phyloP scores from a whole-genome alignment of 2,797 vertebrate species.

The Oryzias dopingdopingensis region DNA sequence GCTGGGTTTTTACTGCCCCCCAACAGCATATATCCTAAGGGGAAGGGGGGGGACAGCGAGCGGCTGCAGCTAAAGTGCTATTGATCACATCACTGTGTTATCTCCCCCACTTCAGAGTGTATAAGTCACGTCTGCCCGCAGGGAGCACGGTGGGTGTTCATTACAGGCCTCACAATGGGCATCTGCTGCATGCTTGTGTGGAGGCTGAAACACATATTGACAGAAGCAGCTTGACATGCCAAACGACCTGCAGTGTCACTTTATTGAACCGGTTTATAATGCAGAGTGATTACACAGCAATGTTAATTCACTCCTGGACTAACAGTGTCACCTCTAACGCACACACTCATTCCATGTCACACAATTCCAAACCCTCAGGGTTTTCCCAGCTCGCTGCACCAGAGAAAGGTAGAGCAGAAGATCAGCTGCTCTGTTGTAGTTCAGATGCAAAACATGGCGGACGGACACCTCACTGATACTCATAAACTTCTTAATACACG shows the following conservation, averaged over 20 bases:
- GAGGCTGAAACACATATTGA: conserved; percentile 28
- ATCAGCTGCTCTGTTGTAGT: too few relatives aligned
- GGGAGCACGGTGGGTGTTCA: conserved; percentile 21
- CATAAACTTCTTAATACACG: too few relatives aligned
- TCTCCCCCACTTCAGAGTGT: conserved; percentile 47
- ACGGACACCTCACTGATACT: too few relatives aligned
- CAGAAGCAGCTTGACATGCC: conserved; percentile 39
- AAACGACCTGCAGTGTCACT: conserved; percentile 48
- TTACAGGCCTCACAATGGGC: not conserved
- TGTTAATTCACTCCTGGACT: conserved; percentile 47
- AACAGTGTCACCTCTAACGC: conserved; percentile 27
- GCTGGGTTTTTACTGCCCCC: conserved; percentile 58
- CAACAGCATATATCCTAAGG: conserved; percentile 54
- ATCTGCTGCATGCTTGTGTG: conserved; percentile 3
- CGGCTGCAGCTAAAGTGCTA: conserved; percentile 56
- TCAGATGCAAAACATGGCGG: too few relatives aligned
- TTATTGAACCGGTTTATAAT: conserved; percentile 56
- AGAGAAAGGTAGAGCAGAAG: too few relatives aligned
- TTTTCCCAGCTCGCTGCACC: not conserved
- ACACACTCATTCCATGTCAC: not conserved
- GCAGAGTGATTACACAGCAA: conserved; percentile 59
- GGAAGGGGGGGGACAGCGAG: conserved; percentile 24
- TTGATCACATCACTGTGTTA: conserved; percentile 67
- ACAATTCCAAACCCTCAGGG: not conserved
- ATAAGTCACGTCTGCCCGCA: conserved; percentile 54